Percentiles rank a stretch among this genome's conserved stretches.
phyloP scores from a whole-genome alignment of 2,888 invertebrate genomes.

The Metellina segmentata region DNA sequence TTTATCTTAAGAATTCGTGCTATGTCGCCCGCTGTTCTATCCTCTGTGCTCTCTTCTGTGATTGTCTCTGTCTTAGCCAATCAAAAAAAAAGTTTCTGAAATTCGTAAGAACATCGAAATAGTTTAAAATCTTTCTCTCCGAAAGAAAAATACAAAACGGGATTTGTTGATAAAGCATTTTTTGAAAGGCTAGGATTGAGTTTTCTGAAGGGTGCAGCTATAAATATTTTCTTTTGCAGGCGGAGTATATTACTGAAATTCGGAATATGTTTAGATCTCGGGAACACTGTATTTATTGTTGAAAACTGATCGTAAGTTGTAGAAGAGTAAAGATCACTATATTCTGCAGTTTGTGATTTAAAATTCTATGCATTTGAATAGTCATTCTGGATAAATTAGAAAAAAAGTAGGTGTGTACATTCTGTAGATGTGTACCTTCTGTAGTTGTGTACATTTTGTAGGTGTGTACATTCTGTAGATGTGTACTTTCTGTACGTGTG shows the following conservation, averaged over 20 bases:
- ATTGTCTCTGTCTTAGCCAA: constrained; percentile 54
- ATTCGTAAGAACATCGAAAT: constrained; percentile 41
- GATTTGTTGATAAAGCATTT: constrained; percentile 45
- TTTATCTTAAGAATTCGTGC: constrained; percentile 29
- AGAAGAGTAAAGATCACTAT: neutral
- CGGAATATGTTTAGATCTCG: neutral
- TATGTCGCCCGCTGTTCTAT: constrained; percentile 20
- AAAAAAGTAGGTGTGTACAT: too few relatives aligned
- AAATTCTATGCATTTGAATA: too few relatives aligned
- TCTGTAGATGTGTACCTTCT: too few relatives aligned
- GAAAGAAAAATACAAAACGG: constrained; percentile 28
- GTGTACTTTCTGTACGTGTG: too few relatives aligned
- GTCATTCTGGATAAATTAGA: too few relatives aligned
- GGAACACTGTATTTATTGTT: neutral
- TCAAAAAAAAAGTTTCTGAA: constrained; percentile 44
- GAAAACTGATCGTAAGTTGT: neutral
- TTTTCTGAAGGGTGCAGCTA: neutral
- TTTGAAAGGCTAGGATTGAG: constrained; percentile 18
- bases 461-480: too few relatives aligned
- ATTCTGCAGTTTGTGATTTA: neutral
- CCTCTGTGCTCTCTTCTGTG: constrained; percentile 16
- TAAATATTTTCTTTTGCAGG: neutral
- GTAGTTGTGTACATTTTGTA: too few relatives aligned
- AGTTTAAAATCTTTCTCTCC: constrained; percentile 32
- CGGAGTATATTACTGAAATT: neutral